Conservation (phyloP, 2,797 vertebrate species). For the Siniperca obscura region DNA sequence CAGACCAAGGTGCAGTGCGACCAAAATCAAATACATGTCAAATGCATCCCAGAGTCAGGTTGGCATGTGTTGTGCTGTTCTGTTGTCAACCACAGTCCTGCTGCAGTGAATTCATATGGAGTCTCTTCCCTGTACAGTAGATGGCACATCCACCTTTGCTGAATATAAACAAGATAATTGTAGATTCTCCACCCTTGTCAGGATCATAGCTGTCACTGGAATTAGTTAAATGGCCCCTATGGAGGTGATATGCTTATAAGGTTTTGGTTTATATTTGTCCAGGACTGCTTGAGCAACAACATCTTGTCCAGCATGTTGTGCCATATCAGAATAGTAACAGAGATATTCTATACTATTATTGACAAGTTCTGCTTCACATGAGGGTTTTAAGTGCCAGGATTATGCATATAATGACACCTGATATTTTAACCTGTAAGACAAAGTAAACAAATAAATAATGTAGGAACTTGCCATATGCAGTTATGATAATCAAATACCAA, state of each 20-base stretch:
- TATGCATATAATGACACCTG: constrained; percentile 26
- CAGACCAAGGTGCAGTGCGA: background rate
- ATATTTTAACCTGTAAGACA: constrained; percentile 11
- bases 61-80: background rate
- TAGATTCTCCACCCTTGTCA: constrained; percentile 17
- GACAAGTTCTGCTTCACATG: constrained; percentile 67
- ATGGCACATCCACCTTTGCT: background rate
- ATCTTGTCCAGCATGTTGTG: constrained; percentile 62
- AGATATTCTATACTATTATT: constrained; percentile 79
- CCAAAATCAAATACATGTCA: constrained; percentile 31
- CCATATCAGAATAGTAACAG: constrained; percentile 80
- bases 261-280: constrained; percentile 83
- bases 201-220: constrained; percentile 51
- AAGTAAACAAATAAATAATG: constrained; percentile 16
- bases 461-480: background rate
- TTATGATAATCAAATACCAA: background rate
- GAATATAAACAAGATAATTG: constrained; percentile 28
- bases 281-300: constrained; percentile 63
- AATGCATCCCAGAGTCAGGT: constrained; percentile 10
- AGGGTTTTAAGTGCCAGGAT: constrained; percentile 43
- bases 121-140: background rate
- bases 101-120: constrained; percentile 19
- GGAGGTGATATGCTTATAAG: constrained; percentile 69
- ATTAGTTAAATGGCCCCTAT: constrained; percentile 58
- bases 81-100: constrained; percentile 19